Percentiles rank a stretch among this genome's conserved stretches.
phyloP scores from a whole-genome alignment of 2,113 vertebrate species.

The Proteles cristata region DNA sequence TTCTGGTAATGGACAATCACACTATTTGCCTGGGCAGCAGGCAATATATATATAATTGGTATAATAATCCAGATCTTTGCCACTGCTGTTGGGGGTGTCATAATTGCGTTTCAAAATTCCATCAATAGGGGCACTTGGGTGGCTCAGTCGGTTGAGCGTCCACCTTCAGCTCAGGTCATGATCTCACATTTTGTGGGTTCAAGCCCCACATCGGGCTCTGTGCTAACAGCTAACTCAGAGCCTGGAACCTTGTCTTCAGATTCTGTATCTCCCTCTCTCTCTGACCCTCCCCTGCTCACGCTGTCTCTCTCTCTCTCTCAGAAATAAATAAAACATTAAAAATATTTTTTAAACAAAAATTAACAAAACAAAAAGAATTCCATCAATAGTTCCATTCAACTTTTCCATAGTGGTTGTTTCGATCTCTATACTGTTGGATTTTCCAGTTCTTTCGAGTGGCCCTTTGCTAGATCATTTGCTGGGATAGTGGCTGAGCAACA shows the following conservation, averaged over 20 bases:
- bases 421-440: not conserved
- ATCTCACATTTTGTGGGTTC: too few relatives aligned
- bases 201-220: too few relatives aligned
- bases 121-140: not conserved
- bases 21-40: not conserved
- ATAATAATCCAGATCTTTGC: not conserved
- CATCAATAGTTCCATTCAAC: not conserved
- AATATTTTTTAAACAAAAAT: too few relatives aligned
- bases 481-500: not conserved
- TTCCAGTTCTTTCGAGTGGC: not conserved
- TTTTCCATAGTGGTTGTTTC: not conserved
- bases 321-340: too few relatives aligned
- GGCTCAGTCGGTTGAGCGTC: too few relatives aligned
- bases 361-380: not conserved
- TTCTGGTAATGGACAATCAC: not conserved
- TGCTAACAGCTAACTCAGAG: too few relatives aligned
- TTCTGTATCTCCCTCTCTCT: too few relatives aligned
- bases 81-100: not conserved
- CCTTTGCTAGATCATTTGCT: not conserved
- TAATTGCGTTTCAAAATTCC: not conserved
- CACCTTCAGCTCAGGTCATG: too few relatives aligned
- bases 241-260: too few relatives aligned
- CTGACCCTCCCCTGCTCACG: too few relatives aligned
- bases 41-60: too few relatives aligned
- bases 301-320: too few relatives aligned